Percentiles rank a stretch among this genome's conserved stretches.
These are phyloP conservation scores for Brachionus calyciflorus DNA, from an alignment of 1,140 invertebrate genomes.

Conservation along the genomic window DNA sequence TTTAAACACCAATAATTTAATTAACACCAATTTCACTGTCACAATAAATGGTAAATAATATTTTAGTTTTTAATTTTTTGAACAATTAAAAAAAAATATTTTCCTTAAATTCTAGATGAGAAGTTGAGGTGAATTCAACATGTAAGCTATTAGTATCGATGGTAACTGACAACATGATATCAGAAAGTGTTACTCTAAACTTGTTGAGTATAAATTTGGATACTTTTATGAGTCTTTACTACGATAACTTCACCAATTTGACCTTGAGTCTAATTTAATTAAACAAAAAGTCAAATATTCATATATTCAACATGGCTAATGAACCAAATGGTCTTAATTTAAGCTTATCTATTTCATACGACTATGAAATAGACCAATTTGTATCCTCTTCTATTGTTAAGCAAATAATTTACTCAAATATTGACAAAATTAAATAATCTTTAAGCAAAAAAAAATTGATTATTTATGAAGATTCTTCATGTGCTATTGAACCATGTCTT, in stretches of 20 bases:
- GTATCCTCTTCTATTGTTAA: not conserved
- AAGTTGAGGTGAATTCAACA: not conserved
- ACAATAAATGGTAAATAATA: not conserved
- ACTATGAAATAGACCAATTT: conserved; percentile 25
- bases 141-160: conserved; percentile 32
- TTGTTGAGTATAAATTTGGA: not conserved
- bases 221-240: not conserved
- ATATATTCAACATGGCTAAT: not conserved
- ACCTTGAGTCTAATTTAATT: not conserved
- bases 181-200: conserved; percentile 2
- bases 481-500: conserved; percentile 88
- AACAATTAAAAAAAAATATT: not conserved
- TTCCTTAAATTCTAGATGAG: not conserved
- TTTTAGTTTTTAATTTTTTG: no score
- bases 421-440: not conserved
- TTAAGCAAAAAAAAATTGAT: not conserved
- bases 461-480: conserved; percentile 58
- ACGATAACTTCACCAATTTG: not conserved
- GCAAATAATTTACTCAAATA: conserved; percentile 32
- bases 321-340: not conserved
- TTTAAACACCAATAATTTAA: conserved; percentile 20
- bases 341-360: not conserved
- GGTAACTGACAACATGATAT: conserved; percentile 32
- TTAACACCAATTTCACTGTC: conserved; percentile 3
- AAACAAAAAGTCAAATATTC: conserved; percentile 4